Percentiles rank a stretch among this genome's conserved stretches.
Conservation (phyloP, 2,888 invertebrate species). For the Caenorhabditis panamensis region DNA sequence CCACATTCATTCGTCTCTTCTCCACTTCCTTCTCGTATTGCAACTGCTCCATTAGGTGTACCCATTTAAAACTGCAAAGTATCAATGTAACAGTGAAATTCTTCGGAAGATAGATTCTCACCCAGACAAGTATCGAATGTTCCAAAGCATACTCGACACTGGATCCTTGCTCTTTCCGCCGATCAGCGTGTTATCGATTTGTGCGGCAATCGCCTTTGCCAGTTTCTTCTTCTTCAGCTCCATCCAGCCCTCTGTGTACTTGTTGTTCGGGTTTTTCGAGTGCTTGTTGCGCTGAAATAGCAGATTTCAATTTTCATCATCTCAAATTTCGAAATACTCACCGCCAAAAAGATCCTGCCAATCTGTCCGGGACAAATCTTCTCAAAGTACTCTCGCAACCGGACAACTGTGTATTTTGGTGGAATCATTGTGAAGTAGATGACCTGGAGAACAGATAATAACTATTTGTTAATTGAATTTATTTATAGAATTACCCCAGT, state of each 20-base stretch:
- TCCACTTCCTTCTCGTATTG: conserved; percentile 93
- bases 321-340: conserved; percentile 13
- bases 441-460: conserved; percentile 59
- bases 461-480: not conserved
- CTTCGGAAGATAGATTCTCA: conserved; percentile 75
- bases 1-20: conserved; percentile 86
- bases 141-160: conserved; percentile 94
- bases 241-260: conserved; percentile 80
- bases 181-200: conserved; percentile 90
- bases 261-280: conserved; percentile 42
- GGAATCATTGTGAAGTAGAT: conserved; percentile 78
- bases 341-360: conserved; percentile 76
- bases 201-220: conserved; percentile 89
- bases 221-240: conserved; percentile 82
- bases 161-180: conserved; percentile 90
- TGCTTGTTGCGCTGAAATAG: conserved; percentile 64
- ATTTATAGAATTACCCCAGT: conserved; percentile 44
- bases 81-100: not conserved
- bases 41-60: conserved; percentile 93
- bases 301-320: not conserved
- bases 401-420: conserved; percentile 72
- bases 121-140: conserved; percentile 93
- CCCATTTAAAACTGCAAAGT: conserved; percentile 90
- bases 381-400: conserved; percentile 73
- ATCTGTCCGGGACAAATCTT: conserved; percentile 71